These are phyloP conservation scores for Intellagama lesueurii DNA, from an alignment of 2,797 vertebrate species.

Conservation along the genomic window DNA sequence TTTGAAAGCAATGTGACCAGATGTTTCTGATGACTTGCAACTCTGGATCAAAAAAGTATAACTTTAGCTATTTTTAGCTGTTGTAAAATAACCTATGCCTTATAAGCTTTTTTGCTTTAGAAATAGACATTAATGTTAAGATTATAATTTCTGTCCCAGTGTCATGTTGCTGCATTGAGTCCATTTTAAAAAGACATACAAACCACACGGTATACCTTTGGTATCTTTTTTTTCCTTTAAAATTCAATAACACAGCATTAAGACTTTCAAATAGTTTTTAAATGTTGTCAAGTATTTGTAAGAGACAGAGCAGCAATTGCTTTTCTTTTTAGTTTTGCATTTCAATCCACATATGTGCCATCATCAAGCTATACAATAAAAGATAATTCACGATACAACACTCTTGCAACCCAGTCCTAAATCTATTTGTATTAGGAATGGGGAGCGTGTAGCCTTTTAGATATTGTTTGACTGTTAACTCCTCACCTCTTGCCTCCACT, in stretches of 20 bases:
- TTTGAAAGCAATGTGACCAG: background rate
- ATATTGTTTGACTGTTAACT: background rate
- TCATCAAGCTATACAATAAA: constrained; percentile 1
- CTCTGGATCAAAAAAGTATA: background rate
- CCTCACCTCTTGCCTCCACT: background rate
- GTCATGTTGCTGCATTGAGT: background rate
- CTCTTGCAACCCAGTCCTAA: background rate
- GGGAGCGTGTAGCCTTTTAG: background rate
- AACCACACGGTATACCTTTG: constrained; percentile 32
- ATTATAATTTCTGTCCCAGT: background rate
- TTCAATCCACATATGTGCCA: constrained; percentile 6
- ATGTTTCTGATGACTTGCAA: background rate
- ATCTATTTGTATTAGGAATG: background rate
- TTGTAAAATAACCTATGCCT: background rate
- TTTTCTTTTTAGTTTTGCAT: constrained; percentile 22
- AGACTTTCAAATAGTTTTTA: constrained; percentile 47
- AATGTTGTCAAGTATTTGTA: constrained; percentile 57
- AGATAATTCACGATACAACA: background rate
- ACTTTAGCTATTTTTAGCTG: background rate
- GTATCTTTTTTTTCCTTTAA: constrained; percentile 11
- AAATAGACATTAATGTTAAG: background rate
- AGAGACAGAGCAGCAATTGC: constrained; percentile 29
- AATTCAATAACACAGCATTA: constrained; percentile 6
- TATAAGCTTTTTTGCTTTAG: background rate
- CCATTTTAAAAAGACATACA: background rate